Conservation (phyloP, 2,113 vertebrate genomes). For the Cryptoleucopteryx plumbea region DNA sequence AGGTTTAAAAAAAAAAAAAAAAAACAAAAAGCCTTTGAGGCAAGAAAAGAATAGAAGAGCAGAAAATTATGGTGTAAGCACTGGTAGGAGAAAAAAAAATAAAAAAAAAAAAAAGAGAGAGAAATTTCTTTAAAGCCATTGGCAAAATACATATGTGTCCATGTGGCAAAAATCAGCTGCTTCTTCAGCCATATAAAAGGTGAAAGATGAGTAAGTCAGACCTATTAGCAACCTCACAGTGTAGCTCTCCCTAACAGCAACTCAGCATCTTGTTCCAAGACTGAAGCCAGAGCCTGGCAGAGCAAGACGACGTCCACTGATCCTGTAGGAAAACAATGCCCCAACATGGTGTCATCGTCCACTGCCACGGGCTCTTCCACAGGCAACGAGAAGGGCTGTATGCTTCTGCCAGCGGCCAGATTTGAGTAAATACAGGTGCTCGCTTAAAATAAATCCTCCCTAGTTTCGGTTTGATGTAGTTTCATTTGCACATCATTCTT, state of each 20-base stretch:
- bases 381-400: fast-evolving
- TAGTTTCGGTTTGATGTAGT: not conserved
- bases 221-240: not conserved
- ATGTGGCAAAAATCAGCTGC: not conserved
- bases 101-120: no score
- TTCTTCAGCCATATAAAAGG: not conserved
- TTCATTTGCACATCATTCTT: not conserved
- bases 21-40: not conserved
- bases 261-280: no score
- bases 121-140: not conserved
- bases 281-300: fast-evolving
- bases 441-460: slow-evolving; percentile 34
- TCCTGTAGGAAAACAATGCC: not conserved
- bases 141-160: no score
- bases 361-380: not conserved
- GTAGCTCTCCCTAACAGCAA: no score
- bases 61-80: not conserved
- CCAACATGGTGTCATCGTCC: fast-evolving
- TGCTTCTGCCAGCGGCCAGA: not conserved
- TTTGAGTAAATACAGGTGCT: not conserved
- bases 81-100: fast-evolving
- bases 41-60: not conserved
- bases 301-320: not conserved
- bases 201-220: not conserved
- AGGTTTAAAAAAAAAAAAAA: not conserved